These are phyloP conservation scores for Tetragnatha versicolor DNA, from an alignment of 1,140 invertebrate genomes.

Conservation along the genomic window DNA sequence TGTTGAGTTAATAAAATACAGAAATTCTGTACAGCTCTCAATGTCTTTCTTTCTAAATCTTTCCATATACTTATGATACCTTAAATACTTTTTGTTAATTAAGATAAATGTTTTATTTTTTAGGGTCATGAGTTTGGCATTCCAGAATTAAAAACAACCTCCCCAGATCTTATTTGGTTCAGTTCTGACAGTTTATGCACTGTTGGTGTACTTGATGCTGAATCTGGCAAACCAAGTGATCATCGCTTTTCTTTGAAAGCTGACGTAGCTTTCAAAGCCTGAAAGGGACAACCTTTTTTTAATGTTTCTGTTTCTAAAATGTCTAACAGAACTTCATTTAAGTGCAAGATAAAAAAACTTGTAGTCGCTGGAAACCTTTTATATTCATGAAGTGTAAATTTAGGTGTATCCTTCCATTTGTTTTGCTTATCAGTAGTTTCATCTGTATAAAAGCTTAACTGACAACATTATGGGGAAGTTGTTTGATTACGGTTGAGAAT, in stretches of 20 bases:
- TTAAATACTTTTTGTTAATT: not conserved
- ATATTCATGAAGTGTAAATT: conserved; percentile 24
- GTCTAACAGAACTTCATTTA: conserved; percentile 3
- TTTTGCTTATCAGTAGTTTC: conserved; percentile 14
- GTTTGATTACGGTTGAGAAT: too few relatives aligned
- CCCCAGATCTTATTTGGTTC: conserved; percentile 48
- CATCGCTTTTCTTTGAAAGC: conserved; percentile 41
- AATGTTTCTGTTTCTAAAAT: not conserved
- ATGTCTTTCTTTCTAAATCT: too few relatives aligned
- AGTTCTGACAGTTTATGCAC: conserved; percentile 44
- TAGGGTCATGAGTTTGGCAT: conserved; percentile 48
- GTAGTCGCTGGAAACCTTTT: conserved; percentile 48
- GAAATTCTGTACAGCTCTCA: too few relatives aligned
- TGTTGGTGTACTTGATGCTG: conserved; percentile 42
- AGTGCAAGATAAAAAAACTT: conserved; percentile 12
- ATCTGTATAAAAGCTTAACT: not conserved
- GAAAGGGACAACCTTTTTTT: not conserved
- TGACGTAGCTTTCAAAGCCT: conserved; percentile 36
- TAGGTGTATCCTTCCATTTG: not conserved
- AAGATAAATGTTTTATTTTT: not conserved
- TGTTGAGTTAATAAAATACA: not conserved
- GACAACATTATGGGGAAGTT: too few relatives aligned
- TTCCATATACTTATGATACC: too few relatives aligned
- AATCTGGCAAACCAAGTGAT: conserved; percentile 23
- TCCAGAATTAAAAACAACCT: conserved; percentile 40